Percentiles rank a stretch among this genome's conserved stretches.
Evolutionary conservation across 2,797 vertebrate genomes (phyloP).

Genomic region (Alca torda): DNA sequence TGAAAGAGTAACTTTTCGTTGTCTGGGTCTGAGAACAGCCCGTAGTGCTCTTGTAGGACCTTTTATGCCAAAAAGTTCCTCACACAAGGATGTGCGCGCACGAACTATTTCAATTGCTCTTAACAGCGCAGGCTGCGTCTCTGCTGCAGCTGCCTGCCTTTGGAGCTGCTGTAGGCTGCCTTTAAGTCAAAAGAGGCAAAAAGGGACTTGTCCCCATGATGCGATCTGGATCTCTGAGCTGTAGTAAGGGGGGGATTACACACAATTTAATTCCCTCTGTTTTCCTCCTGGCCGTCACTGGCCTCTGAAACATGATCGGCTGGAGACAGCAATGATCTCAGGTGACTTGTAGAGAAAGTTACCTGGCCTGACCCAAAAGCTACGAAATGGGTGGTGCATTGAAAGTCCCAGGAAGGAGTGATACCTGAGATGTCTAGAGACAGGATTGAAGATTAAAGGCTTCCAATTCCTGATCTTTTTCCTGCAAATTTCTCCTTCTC

Average conservation of each 20-base stretch:
- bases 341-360: background rate
- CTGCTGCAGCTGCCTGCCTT: background rate
- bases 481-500: background rate
- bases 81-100: fast-evolving
- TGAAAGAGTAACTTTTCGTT: slow-evolving; percentile 11
- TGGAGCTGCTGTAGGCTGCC: background rate
- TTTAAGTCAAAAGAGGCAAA: background rate
- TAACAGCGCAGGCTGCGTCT: background rate
- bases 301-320: background rate
- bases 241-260: background rate
- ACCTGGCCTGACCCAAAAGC: background rate
- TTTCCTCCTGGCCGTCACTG: background rate
- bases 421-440: background rate
- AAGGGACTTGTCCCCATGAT: background rate
- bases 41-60: background rate
- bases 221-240: background rate
- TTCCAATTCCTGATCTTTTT: background rate
- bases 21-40: background rate
- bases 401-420: background rate
- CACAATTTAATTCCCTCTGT: background rate
- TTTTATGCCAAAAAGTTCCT: background rate
- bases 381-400: background rate
- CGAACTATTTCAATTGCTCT: background rate
- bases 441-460: background rate
- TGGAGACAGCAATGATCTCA: background rate